Conservation (phyloP, 2,113 vertebrate genomes). For the Pseudorhombus dupliciocellatus region DNA sequence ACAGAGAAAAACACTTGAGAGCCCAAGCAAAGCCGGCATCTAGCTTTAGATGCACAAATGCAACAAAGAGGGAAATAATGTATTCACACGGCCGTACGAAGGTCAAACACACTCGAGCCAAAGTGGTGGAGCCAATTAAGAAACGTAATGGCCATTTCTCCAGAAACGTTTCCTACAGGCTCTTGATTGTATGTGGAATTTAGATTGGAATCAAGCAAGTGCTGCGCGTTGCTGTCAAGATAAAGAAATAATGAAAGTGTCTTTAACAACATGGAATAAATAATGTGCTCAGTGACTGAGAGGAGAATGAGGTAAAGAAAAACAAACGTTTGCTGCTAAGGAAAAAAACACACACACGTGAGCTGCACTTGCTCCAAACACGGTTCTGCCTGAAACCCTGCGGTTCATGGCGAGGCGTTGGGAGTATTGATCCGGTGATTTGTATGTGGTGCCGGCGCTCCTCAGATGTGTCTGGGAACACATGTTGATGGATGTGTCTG, state of each 20-base stretch:
- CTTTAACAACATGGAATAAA: background rate
- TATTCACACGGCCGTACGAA: background rate
- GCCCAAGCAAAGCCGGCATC: background rate
- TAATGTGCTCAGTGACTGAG: background rate
- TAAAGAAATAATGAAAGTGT: background rate
- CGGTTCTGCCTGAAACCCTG: constrained; percentile 13
- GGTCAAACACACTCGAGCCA: constrained; percentile 2
- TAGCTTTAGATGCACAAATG: background rate
- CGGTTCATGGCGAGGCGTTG: constrained; percentile 17
- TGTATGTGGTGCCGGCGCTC: constrained; percentile 64
- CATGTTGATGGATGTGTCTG: constrained; percentile 75
- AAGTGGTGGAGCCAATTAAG: background rate
- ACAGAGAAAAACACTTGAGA: background rate
- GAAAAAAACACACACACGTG: background rate
- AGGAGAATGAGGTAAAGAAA: constrained; percentile 5
- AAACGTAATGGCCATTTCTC: background rate
- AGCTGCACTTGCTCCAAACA: constrained; percentile 19
- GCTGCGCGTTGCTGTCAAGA: background rate
- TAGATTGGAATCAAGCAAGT: background rate
- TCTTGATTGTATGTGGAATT: background rate
- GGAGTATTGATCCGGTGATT: constrained; percentile 72
- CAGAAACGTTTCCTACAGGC: background rate
- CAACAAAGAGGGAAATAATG: background rate
- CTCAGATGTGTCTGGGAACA: constrained; percentile 67
- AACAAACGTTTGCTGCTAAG: constrained; percentile 3